Base-by-base conservation (phyloP, 2,797 vertebrate genomes). In the Sandelia bainsii region DNA sequence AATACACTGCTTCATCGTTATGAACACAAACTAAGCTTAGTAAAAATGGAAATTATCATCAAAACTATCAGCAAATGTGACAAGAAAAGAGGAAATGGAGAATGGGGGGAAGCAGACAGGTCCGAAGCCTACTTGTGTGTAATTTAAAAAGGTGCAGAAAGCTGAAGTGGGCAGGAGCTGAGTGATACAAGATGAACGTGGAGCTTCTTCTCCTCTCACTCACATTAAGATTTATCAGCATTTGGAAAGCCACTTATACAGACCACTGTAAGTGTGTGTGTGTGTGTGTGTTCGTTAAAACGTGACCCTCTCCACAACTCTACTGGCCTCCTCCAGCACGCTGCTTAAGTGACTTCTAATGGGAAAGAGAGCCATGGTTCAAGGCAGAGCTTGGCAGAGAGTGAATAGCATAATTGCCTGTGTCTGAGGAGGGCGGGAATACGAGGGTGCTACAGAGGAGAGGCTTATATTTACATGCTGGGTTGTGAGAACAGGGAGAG, bases 271-370 rank as follows among this genome's bases (percentile, higher is more conserved):
- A 65, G 29, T 39, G 60, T 25, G 29, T 50, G 32, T 16, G 42
- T 51, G 37, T 49, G 49, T 22, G 53, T 1, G 40, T 64, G 42
- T 17, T 37, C 19, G 46, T 60, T 42, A 48, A 69, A 67, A 64
- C 25, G 53, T 84, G 64, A 81, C 75, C 82, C 81, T 82, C 86
- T 83, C 74, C 65, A 79, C 54, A 32, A 48, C 70, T 63, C 49
- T 62, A 71, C 62, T 37, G 51, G 75, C 66, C 78, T 84, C 80
- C 79, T 80, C 62, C 84, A 69, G 70, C 62, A 65, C 27, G 6
- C 69, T 63, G 87, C 73, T 88, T 64, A 91, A 92, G 90, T 90
- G 90, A 92, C 84, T 90, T 77, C 87, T 90, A 89, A 87, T 82
- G 77, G 72, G 69, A 73, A 37, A 48, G 53, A 79, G 84, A 85